Evolutionary conservation across 2,113 vertebrate species (phyloP), one percentile per base, ranked within the genome.

Genomic region (Diadophis punctatus): DNA sequence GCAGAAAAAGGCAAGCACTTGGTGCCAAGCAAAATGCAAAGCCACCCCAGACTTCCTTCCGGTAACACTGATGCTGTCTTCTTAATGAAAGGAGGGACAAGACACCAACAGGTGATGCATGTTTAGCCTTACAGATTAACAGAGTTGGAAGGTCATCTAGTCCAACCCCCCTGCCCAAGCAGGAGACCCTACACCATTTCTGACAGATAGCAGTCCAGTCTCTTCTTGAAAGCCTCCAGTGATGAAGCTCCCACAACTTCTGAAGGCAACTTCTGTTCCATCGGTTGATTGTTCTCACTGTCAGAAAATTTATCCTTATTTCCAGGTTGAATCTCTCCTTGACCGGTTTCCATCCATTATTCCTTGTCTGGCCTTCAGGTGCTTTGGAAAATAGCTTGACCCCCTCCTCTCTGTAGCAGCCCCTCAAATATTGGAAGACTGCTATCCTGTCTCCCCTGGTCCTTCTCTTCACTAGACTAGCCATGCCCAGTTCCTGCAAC

Each of bases 41-140:
- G n/a, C 16, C n/a, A 18, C 6, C 68, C 2, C 4, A 74, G 6
- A 16, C n/a, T 74, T 39, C n/a, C 16, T 18, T 34, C 4, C 0
- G 6, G 14, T 20, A 16, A 18, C n/a, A 39, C 16, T 0, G 16
- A 39, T 1, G 6, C n/a, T 2, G 2, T 34, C n/a, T 68, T 2
- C n/a, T 34, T 16, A 74, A 74, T 7, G 63, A 74, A 74, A 16
- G n/a, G 63, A 74, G 5, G 14, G 68, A 74, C 1, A n/a, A 34
- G n/a, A 74, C 2, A 14, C n/a, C 63, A 74, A 30, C n/a, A 34
- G 14, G n/a, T 2, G 6, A 34, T 8, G n/a, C 16, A 18, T 74
- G n/a, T 20, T 74, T 18, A 39, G n/a, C n/a, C 16, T 39, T n/a
- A 9, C 34, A 39, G 53, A 55, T 55, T 55, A 55, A 22, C 58